These are phyloP conservation scores for Pseudomyrmex dendroicus DNA, from an alignment of 1,140 invertebrate genomes.

Conservation along the genomic window DNA sequence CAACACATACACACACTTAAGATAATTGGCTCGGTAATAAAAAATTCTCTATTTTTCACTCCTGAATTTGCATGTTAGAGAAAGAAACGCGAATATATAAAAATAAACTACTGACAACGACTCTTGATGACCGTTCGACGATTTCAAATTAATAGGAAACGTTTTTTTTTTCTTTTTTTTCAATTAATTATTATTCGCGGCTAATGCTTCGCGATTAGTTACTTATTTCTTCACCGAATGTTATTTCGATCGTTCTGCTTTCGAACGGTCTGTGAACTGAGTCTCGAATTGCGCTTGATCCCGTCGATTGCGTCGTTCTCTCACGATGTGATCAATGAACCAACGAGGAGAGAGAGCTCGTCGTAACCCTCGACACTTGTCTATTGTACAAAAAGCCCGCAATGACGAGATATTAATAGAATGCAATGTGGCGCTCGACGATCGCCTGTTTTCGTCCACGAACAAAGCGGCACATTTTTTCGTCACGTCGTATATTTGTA, in stretches of 20 bases:
- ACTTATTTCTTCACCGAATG: not conserved
- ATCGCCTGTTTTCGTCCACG: conserved; percentile 20
- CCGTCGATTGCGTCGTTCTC: not conserved
- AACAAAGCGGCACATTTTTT: not conserved
- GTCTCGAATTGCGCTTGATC: not conserved
- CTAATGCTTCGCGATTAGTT: not conserved
- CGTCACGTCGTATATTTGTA: too few relatives aligned
- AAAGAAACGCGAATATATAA: not conserved
- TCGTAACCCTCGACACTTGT: conserved; percentile 26
- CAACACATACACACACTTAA: not conserved
- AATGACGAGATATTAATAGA: conserved; percentile 45
- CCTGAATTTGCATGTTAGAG: not conserved
- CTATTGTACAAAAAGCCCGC: conserved; percentile 49
- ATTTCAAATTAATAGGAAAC: not conserved
- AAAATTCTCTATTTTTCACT: too few relatives aligned
- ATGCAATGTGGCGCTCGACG: not conserved
- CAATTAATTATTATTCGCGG: not conserved
- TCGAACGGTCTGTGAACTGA: not conserved
- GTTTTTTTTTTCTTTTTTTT: too few relatives aligned
- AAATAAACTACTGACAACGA: not conserved
- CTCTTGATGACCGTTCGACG: too few relatives aligned
- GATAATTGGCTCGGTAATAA: not conserved
- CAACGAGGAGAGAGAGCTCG: conserved; percentile 7
- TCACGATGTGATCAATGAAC: conserved; percentile 44
- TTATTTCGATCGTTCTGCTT: conserved; percentile 19